phyloP scores from a whole-genome alignment of 2,797 vertebrate genomes.

The Cheirogaleus major region DNA sequence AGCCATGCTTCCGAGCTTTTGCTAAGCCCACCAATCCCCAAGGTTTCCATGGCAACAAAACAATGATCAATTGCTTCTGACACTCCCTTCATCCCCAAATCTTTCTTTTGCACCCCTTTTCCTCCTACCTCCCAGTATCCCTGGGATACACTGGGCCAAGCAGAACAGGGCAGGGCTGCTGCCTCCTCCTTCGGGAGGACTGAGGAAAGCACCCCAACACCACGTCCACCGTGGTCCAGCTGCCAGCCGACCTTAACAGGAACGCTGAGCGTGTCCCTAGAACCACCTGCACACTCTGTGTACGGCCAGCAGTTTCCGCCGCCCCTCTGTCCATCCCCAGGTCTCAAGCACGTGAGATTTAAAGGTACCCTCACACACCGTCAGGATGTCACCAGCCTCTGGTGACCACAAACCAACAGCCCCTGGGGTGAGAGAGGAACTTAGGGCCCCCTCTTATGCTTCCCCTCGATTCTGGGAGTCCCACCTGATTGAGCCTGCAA shows the following conservation, averaged over 20 bases:
- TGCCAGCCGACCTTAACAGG: background rate
- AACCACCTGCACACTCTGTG: background rate
- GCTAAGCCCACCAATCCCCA: background rate
- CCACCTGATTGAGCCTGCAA: background rate
- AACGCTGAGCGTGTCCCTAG: background rate
- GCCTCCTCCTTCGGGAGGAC: background rate
- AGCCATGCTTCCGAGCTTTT: background rate
- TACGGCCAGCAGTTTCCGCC: background rate
- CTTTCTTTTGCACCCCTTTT: background rate
- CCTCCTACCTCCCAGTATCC: background rate
- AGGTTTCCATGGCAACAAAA: conserved; percentile 5
- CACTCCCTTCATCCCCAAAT: background rate
- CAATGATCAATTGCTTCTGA: background rate
- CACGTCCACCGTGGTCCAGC: background rate
- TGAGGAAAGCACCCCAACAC: background rate
- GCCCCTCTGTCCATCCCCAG: background rate
- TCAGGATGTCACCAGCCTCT: background rate
- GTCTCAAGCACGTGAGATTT: background rate
- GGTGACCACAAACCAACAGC: accelerated
- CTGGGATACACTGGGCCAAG: background rate
- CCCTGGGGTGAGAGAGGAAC: background rate
- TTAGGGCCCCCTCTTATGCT: background rate
- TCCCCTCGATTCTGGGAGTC: background rate
- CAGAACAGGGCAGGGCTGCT: background rate
- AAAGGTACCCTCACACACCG: background rate